These are phyloP conservation scores for Petrolisthes manimaculis DNA, from an alignment of 2,888 invertebrate species.

Conservation along the genomic window DNA sequence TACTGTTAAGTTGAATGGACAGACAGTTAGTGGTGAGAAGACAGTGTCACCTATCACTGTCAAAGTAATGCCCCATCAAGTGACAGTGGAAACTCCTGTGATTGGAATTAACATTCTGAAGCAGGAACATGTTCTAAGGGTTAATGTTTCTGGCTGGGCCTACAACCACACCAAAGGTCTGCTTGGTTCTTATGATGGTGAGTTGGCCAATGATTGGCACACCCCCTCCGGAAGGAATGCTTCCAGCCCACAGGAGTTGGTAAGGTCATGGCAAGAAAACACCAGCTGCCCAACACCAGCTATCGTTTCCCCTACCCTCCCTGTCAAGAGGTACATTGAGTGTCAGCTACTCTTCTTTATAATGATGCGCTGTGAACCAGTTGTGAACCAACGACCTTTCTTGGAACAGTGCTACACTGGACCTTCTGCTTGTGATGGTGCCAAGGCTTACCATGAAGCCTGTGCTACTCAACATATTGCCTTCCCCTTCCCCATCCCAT, in stretches of 20 bases:
- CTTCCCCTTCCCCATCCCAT: not conserved
- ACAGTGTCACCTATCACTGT: not conserved
- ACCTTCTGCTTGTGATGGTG: not conserved
- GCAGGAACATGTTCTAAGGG: constrained; percentile 24
- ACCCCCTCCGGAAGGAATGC: constrained; percentile 8
- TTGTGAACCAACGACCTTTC: constrained; percentile 27
- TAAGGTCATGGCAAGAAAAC: constrained; percentile 36
- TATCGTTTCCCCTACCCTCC: not conserved
- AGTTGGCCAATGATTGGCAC: constrained; percentile 30
- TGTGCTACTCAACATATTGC: not conserved
- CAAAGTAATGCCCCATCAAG: not conserved
- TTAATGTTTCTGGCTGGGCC: constrained; percentile 26
- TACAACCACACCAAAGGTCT: constrained; percentile 32
- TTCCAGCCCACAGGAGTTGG: constrained; percentile 36
- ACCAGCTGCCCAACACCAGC: constrained; percentile 20
- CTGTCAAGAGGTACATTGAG: not conserved
- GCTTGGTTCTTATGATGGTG: constrained; percentile 33
- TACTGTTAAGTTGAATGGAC: constrained; percentile 17
- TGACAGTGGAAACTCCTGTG: constrained; percentile 6
- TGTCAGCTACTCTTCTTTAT: constrained; percentile 2
- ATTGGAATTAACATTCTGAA: not conserved
- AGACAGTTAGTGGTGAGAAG: not conserved
- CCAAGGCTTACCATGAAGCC: not conserved
- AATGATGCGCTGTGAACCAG: not conserved
- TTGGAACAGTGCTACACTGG: not conserved